Evolutionary conservation across 2,888 invertebrate genomes (phyloP).

Genomic region (Mechanitis messenoides): DNA sequence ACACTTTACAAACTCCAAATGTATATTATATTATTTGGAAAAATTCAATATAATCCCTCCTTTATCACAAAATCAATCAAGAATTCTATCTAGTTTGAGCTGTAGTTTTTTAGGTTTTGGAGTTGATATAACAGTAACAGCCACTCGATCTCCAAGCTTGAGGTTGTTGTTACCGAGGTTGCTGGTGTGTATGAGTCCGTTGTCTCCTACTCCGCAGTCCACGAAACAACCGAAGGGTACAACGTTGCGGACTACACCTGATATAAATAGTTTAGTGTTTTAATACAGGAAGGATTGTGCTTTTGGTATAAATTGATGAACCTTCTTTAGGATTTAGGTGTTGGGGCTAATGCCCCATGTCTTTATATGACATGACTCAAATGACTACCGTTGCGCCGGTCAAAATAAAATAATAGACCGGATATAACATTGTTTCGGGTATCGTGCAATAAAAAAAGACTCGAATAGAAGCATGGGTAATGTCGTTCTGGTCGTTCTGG

Average conservation of each 20-base stretch:
- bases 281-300: neutral
- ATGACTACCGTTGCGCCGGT: too few species aligned
- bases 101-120: constrained; percentile 78
- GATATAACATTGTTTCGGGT: too few species aligned
- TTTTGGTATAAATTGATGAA: neutral
- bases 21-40: too few species aligned
- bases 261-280: constrained; percentile 24
- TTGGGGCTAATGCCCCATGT: too few species aligned
- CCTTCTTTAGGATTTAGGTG: too few species aligned
- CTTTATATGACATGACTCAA: too few species aligned
- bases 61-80: constrained; percentile 44
- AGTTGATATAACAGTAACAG: constrained; percentile 78
- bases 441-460: too few species aligned
- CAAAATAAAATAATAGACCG: too few species aligned
- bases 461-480: too few species aligned
- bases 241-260: constrained; percentile 89
- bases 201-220: constrained; percentile 85
- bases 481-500: too few species aligned
- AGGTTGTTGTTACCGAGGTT: constrained; percentile 73
- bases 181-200: constrained; percentile 83
- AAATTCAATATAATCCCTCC: neutral
- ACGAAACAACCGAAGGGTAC: constrained; percentile 95
- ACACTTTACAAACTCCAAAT: neutral
- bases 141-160: constrained; percentile 81
- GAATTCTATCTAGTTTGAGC: constrained; percentile 66